Evolutionary conservation across 2,888 invertebrate species (phyloP), one percentile per base, ranked within the genome.

Genomic region (Trileptium ribeirensis): DNA sequence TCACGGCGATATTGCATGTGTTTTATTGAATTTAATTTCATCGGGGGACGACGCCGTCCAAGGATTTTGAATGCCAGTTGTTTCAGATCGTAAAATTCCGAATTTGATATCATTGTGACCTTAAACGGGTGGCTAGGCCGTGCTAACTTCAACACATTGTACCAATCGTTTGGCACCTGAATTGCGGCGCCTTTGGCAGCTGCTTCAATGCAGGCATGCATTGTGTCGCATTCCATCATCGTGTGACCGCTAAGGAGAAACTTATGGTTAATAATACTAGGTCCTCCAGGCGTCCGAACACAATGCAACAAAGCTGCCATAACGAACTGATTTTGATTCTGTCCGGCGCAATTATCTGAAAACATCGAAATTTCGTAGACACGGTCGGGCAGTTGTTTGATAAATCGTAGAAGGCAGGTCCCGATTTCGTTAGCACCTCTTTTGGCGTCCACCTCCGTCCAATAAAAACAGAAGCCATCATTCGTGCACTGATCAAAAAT

Each of bases 171-270:
- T 64, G 64, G 64, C 64, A 64, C 64, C 19, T n/a, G 19, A 19
- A 64, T 64, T 19, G 64, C 19, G 19, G 19, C 19, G n/a, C 64
- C 64, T 19, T n/a, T 19, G 19, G 19, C n/a, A 19, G 64, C 64
- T 19, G 19, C n/a, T 64, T 64, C n/a, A 64, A 70, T 70, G 70
- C 70, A 70, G 3, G 79, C 19, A 34, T 79, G 79, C 79, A 79
- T 79, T 24, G 79, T 29, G 36, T 79, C 79, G 24, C 19, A 15
- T 36, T 79, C 74, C 79, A 79, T 79, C 67, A 34, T 29, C 24
- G 79, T 79, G 79, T 79, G 79, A 67, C 79, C 79, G 15, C 8
- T 24, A 24, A 67, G 67, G 24, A 79, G 33, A 67, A 79, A 79
- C n/a, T n/a, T n/a, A n/a, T n/a, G n/a, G n/a, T n/a, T n/a, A n/a